phyloP scores from a whole-genome alignment of 2,888 invertebrate species.

The Drosophila prolongata region DNA sequence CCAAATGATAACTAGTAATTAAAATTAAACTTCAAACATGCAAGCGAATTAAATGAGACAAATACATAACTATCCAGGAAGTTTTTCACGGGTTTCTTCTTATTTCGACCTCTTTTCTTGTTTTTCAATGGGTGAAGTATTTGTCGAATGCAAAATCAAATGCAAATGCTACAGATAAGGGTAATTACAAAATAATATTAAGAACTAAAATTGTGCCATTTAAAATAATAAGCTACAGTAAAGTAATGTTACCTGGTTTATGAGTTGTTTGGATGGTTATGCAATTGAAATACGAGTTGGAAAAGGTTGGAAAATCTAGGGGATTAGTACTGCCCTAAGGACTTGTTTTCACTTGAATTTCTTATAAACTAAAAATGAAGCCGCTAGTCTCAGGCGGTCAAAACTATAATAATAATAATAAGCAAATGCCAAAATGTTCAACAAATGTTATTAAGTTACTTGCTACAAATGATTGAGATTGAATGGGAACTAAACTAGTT shows the following conservation, averaged over 20 bases:
- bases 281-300: constrained; percentile 12
- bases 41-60: constrained; percentile 54
- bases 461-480: constrained; percentile 41
- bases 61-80: constrained; percentile 39
- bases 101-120: constrained; percentile 12
- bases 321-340: constrained; percentile 21
- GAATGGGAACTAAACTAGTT: constrained; percentile 20
- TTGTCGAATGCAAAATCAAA: constrained; percentile 54
- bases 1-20: constrained; percentile 64
- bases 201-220: constrained; percentile 38
- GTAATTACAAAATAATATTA: constrained; percentile 43
- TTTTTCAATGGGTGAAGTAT: constrained; percentile 33
- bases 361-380: constrained; percentile 10
- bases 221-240: constrained; percentile 40
- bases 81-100: constrained; percentile 19
- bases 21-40: constrained; percentile 65
- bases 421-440: constrained; percentile 29
- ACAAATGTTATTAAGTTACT: constrained; percentile 19
- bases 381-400: constrained; percentile 1
- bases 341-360: constrained; percentile 5
- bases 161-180: constrained; percentile 66
- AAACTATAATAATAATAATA: constrained; percentile 19
- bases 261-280: constrained; percentile 27
- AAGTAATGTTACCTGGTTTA: constrained; percentile 34
- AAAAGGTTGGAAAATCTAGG: neutral